Conservation (phyloP, 2,888 invertebrate species). For the Acleris laterana region DNA sequence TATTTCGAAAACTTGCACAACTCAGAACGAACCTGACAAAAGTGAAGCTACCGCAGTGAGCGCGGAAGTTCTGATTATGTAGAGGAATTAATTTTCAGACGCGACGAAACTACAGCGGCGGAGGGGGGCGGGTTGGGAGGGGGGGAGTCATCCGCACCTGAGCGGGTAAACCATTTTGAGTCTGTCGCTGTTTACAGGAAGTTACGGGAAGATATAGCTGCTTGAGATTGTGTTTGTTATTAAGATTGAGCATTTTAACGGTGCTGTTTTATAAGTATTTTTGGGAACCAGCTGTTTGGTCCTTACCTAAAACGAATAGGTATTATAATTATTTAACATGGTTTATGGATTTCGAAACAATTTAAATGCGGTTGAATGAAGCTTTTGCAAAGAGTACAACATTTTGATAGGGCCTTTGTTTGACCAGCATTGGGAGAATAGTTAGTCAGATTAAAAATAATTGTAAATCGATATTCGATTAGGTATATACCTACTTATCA, state of each 20-base stretch:
- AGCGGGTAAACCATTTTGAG: constrained; percentile 73
- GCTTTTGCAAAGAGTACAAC: no score
- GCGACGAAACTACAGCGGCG: constrained; percentile 77
- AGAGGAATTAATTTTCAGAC: constrained; percentile 84
- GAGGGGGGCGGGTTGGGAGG: constrained; percentile 49
- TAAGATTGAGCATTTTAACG: background rate
- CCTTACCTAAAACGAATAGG: no score
- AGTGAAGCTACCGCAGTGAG: constrained; percentile 69
- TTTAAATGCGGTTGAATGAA: no score
- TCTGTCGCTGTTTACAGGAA: constrained; percentile 23
- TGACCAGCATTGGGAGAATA: no score
- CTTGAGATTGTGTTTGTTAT: constrained; percentile 2
- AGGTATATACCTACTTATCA: no score
- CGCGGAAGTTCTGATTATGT: constrained; percentile 82
- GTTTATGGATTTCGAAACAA: no score
- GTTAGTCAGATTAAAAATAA: no score
- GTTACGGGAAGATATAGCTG: constrained; percentile 29
- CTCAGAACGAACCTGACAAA: constrained; percentile 3
- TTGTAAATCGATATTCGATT: no score
- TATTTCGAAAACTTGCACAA: background rate
- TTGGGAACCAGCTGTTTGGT: no score
- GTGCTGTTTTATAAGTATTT: background rate
- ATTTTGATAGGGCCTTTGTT: no score
- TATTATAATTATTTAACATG: no score
- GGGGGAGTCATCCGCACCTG: constrained; percentile 69